Evolutionary conservation across 2,113 vertebrate genomes (phyloP).

Genomic region (Ginglymostoma cirratum): DNA sequence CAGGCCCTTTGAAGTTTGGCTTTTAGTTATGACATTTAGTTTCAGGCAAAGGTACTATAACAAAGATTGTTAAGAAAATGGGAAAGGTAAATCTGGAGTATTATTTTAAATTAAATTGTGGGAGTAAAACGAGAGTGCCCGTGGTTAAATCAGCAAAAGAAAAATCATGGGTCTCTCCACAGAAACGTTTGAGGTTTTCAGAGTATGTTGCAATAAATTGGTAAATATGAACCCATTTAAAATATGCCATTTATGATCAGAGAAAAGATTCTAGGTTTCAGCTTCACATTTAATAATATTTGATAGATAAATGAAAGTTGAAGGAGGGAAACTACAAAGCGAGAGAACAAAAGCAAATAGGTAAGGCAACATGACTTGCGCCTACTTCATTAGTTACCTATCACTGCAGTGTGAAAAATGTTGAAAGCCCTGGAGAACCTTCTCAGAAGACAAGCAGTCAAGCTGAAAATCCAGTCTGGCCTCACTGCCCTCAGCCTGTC

Average conservation of each 20-base stretch:
- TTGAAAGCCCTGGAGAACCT: constrained; percentile 8
- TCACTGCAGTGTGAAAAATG: constrained; percentile 23
- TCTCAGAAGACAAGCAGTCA: constrained; percentile 32
- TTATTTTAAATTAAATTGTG: background rate
- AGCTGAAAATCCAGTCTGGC: constrained; percentile 30
- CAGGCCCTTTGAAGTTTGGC: background rate
- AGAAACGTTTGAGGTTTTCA: background rate
- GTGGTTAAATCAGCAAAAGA: background rate
- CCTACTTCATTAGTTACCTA: constrained; percentile 22
- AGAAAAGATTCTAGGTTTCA: background rate
- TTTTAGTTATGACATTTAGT: background rate
- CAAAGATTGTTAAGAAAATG: background rate
- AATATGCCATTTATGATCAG: background rate
- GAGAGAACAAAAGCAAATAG: background rate
- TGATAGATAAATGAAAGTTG: background rate
- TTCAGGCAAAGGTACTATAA: background rate
- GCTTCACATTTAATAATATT: background rate
- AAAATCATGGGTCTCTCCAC: background rate
- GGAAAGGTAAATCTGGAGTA: background rate
- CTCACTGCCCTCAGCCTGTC: constrained; percentile 25
- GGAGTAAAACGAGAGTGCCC: background rate
- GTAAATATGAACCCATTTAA: background rate
- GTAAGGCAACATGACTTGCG: background rate
- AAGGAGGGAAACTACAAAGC: background rate
- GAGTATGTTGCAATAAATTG: background rate